Base-by-base conservation (phyloP, 53 echinoderm and acorn worm species). In the Glandiceps talaboti region DNA sequence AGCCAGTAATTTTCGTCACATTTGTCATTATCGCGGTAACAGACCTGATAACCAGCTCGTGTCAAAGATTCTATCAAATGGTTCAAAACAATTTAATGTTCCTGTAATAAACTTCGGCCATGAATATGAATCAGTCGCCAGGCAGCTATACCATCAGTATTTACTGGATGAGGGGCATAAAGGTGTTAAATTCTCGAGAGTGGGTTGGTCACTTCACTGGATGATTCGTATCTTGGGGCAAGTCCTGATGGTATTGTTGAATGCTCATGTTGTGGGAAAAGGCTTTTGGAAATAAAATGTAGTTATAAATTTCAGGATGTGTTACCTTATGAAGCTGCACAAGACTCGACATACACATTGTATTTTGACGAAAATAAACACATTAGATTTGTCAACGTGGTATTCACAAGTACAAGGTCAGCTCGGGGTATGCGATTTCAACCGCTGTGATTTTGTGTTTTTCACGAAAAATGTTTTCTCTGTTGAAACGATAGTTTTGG, bases 161-260 rank as follows among this genome's bases (percentile, higher is more conserved):
- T 45, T 45, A 20, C 6, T 45, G 6, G 64, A 45, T 12, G 64
- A 45, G 20, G 64, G 64, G 64, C 64, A 45, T 20, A 45, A 20
- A 20, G 64, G 64, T 45, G 6, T 45, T 6, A 45, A 12, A 45
- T 45, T 6, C 6, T 6, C 6, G 64, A 45, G 20, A 45, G 64
- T 45, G 64, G 64, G 64, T 45, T 45, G 64, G 20, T 6, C 6
- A 45, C 20, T 12, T 6, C 33, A 29, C 31, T 33, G 32, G 74
- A 77, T 29, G 74, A 72, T 32, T 82, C 82, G 73, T 86, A 31
- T 84, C 30, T 79, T 30, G 85, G 85, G 12, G 85, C 85, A 26
- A 79, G 79, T 74, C 87, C 87, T 75, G 83, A 87, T 80, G 87
- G 87, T 30, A 75, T 87, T 74, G 74, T 74, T 1, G 73, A 33